phyloP scores from a whole-genome alignment of 92 coral and sea anemone species.

The Scolanthus callimorphus region DNA sequence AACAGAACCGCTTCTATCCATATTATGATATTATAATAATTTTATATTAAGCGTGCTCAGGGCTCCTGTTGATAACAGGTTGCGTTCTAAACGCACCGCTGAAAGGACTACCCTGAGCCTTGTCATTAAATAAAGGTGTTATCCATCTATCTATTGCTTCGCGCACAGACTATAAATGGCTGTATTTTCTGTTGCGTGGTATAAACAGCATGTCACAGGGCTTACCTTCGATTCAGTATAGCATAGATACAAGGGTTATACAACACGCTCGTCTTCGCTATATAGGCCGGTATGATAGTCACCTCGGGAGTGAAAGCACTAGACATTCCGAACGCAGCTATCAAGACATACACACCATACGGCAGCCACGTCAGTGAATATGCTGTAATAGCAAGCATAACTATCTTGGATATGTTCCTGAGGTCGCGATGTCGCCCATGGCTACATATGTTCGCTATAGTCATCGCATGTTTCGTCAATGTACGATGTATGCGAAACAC shows the following conservation, averaged over 20 bases:
- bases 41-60: too few species aligned
- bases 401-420: slow-evolving; percentile 36
- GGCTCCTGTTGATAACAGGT: too few species aligned
- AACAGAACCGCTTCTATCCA: too few species aligned
- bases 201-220: too few species aligned
- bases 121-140: too few species aligned
- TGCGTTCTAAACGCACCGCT: too few species aligned
- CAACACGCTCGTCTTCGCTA: slow-evolving; percentile 59
- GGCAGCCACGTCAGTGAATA: slow-evolving; percentile 61
- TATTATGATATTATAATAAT: too few species aligned
- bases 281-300: slow-evolving; percentile 30
- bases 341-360: slow-evolving; percentile 42
- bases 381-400: slow-evolving; percentile 29
- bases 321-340: slow-evolving; percentile 37
- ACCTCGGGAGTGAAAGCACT: slow-evolving; percentile 14
- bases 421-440: slow-evolving; percentile 5
- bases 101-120: too few species aligned
- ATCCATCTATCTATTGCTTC: too few species aligned
- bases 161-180: too few species aligned
- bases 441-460: slow-evolving; percentile 3
- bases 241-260: slow-evolving; percentile 57
- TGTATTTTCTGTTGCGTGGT: too few species aligned
- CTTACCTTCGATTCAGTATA: slow-evolving; percentile 61
- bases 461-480: slow-evolving; percentile 3
- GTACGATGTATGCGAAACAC: slow-evolving; percentile 28